Percentiles rank a stretch among this genome's conserved stretches.
These are phyloP conservation scores for Picathartes gymnocephalus DNA, from an alignment of 2,113 vertebrate genomes.

Conservation along the genomic window DNA sequence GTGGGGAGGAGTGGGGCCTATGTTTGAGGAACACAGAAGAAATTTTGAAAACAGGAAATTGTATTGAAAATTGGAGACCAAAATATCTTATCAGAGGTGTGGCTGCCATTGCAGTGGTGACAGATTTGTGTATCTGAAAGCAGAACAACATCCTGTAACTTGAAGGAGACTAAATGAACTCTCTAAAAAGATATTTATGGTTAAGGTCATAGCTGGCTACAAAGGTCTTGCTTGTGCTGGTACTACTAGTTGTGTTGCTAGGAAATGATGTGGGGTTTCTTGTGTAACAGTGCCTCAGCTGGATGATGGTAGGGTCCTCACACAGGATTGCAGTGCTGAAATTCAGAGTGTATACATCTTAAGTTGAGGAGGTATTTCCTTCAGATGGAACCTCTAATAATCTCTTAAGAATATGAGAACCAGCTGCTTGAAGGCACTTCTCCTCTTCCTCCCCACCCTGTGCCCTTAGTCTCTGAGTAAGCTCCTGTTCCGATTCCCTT, in stretches of 20 bases:
- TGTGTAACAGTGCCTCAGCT: neutral
- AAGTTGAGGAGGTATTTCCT: conserved; percentile 22
- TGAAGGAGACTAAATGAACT: neutral
- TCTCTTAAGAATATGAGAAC: conserved; percentile 1
- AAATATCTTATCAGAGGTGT: neutral
- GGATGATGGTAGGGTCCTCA: neutral
- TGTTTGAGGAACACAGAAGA: neutral
- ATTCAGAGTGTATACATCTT: neutral
- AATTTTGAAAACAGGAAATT: neutral
- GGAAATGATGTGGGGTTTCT: neutral
- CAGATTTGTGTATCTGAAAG: neutral
- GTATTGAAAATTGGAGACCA: neutral
- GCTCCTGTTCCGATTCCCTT: neutral
- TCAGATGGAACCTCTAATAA: neutral
- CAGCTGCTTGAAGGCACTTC: neutral
- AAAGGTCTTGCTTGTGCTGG: neutral
- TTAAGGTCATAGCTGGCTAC: neutral
- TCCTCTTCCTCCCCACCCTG: neutral
- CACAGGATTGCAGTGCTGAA: neutral
- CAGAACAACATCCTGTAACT: neutral
- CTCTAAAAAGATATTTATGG: neutral
- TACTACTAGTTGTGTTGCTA: neutral
- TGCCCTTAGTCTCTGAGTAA: neutral
- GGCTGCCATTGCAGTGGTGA: neutral
- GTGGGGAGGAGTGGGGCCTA: neutral